Conservation (phyloP, 2,888 invertebrate genomes). For the Drepanosiphum platanoidis region DNA sequence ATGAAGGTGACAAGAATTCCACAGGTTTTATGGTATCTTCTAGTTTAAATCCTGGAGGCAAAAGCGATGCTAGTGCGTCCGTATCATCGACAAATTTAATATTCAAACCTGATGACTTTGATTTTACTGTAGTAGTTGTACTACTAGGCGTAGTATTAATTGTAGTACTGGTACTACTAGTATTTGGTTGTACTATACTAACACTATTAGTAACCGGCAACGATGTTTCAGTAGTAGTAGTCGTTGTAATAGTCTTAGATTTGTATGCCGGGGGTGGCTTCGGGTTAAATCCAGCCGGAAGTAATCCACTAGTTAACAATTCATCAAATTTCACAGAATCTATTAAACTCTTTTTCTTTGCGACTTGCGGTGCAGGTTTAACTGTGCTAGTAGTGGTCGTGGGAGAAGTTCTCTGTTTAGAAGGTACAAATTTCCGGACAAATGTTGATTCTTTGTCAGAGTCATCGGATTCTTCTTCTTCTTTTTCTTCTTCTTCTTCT, state of each 20-base stretch:
- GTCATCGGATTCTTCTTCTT: constrained; percentile 60
- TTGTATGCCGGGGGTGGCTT: constrained; percentile 63
- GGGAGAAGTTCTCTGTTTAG: constrained; percentile 47
- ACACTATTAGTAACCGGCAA: constrained; percentile 43
- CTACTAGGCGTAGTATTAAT: constrained; percentile 60
- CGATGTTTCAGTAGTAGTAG: constrained; percentile 63
- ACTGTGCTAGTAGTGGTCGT: constrained; percentile 64
- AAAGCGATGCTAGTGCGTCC: constrained; percentile 71
- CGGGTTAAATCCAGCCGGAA: constrained; percentile 73
- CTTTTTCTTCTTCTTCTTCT: constrained; percentile 7
- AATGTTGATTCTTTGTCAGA: constrained; percentile 63
- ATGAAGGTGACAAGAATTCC: constrained; percentile 66
- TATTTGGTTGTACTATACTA: background rate
- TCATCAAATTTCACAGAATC: constrained; percentile 66
- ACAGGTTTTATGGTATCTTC: constrained; percentile 66
- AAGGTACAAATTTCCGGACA: constrained; percentile 65
- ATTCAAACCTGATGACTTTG: constrained; percentile 65
- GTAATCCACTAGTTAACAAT: constrained; percentile 69
- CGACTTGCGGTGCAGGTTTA: constrained; percentile 64
- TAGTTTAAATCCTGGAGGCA: constrained; percentile 73
- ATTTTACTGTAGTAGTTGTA: constrained; percentile 62
- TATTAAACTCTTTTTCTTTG: constrained; percentile 64
- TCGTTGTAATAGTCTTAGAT: constrained; percentile 65
- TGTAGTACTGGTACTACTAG: constrained; percentile 42
- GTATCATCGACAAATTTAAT: constrained; percentile 66